Evolutionary conservation across 2,113 vertebrate genomes (phyloP), one percentile per base, ranked within the genome.

Genomic region (Coracopsis vasa): DNA sequence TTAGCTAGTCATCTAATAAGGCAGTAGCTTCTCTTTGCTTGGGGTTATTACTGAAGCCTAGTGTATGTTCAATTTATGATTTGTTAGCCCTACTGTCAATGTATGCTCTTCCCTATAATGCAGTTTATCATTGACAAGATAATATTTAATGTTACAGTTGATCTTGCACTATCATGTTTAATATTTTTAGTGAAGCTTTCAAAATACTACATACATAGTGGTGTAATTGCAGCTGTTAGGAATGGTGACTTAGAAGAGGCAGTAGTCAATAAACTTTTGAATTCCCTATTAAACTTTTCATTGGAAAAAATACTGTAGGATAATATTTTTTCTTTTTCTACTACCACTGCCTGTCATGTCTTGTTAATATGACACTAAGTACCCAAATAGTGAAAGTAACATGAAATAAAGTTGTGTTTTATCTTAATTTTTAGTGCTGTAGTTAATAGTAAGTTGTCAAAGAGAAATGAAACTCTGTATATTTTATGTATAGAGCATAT

Each of bases 401-500:
- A 89, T 67, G 1, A 81, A 79, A 56, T 64, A 31, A 58, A 79
- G 20, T 35, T 48, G 23, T n/a, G 12, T 60, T 91, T 62, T 78
- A 85, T 16, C 28, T 16, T 60, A 12, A 7, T 45, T 9, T 47
- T 71, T 71, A 69, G 56, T 47, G 7, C 21, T 48, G 41, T 54
- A 72, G 25, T 69, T 60, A 60, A 17, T 60, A 64, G 16, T 39
- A 60, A 39, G n/a, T 69, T 67, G 33, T 21, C 31, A 35, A 41
- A 47, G 58, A 86, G 62, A 77, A 66, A 35, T 27, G 84, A 47
- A 86, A 62, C n/a, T 70, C 25, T 48, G 8, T 64, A n/a, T 10
- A 5, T 67, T 66, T 66, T 77, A 31, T 17, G 3, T 62, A 9
- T 7, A 50, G 27, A 29, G 13, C 0, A 0, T 69, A 25, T 56